Evolutionary conservation across 1,140 invertebrate species (phyloP).

Genomic region (Eubasilissa regina): DNA sequence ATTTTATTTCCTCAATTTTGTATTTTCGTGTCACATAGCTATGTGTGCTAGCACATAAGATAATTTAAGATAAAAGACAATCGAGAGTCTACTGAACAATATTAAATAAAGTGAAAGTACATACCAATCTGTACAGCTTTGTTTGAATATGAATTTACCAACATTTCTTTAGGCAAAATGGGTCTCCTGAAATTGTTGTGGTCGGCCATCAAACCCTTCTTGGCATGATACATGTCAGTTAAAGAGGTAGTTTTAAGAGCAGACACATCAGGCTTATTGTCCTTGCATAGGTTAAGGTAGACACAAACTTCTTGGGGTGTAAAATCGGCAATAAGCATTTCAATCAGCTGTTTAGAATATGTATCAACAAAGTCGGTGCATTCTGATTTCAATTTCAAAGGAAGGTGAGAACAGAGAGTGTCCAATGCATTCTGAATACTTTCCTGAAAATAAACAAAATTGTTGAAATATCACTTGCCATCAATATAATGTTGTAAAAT

Average conservation of each 20-base stretch:
- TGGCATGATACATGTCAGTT: slow-evolving; percentile 63
- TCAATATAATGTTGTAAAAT: too few relatives aligned
- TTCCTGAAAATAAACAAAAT: slow-evolving; percentile 69
- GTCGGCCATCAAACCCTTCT: slow-evolving; percentile 64
- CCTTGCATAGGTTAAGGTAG: slow-evolving; percentile 80
- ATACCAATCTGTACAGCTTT: slow-evolving; percentile 74
- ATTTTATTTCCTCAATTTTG: too few relatives aligned
- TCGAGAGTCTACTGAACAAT: too few relatives aligned
- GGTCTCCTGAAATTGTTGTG: slow-evolving; percentile 65
- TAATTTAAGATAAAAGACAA: too few relatives aligned
- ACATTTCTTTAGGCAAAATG: slow-evolving; percentile 63
- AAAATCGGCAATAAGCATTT: slow-evolving; percentile 84
- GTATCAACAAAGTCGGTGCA: slow-evolving; percentile 85
- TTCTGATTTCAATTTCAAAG: slow-evolving; percentile 75
- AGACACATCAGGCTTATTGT: slow-evolving; percentile 62
- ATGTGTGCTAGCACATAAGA: too few relatives aligned
- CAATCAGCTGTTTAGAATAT: slow-evolving; percentile 83
- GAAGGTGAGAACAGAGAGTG: slow-evolving; percentile 81
- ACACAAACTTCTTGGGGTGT: slow-evolving; percentile 85
- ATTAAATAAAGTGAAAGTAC: slow-evolving; percentile 50
- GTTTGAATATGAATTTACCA: slow-evolving; percentile 62
- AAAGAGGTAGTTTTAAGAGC: slow-evolving; percentile 49
- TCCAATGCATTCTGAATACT: slow-evolving; percentile 81
- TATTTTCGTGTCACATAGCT: too few relatives aligned
- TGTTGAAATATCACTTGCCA: too few relatives aligned